Base-by-base conservation (phyloP, 2,888 invertebrate genomes). In the Phyllotreta cruciferae region DNA sequence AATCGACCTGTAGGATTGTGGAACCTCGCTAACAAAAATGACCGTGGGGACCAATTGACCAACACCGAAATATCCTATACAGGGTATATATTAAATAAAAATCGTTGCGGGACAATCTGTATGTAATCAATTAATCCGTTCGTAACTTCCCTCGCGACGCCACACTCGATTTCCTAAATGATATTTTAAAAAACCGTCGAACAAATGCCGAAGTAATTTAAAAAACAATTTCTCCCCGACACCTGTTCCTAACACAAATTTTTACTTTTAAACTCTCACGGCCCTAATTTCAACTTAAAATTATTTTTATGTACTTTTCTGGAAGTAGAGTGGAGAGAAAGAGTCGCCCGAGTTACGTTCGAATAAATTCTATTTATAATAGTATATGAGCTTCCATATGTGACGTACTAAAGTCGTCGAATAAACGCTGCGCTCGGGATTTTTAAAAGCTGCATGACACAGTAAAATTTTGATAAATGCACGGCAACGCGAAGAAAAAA, bases 181-280 rank as follows among this genome's bases (percentile, higher is more conserved):
- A 62, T 62, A 53, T 62, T 62, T 62, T 62, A 37, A 44, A 53
- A 62, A 53, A 49, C 52, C 57, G 44, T 62, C 62, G 56, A 57
- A 62, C 62, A 62, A 62, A 52, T 57, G 52, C 56, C 52, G 47
- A 62, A 62, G 56, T 62, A 62, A 62, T 62, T 62, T 62, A 57
- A 62, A 62, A 62, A 62, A 62, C 57, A 62, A 62, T 62, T 56
- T 57, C 45, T 52, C 34, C 34, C 34, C 45, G 45, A 62, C 62
- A 62, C 62, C 57, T 62, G 62, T 56, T 57, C 53, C 45, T 45
- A 57, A 57, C 62, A 62, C 53, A 53, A 56, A 56, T 45, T 62
- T 57, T 53, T 53, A 57, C 57, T 53, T 53, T 62, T 50, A 58
- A 58, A 58, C 50, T 44, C 52, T 47, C 56, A 53, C 62, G 44